Evolutionary conservation across 1,140 invertebrate species (phyloP).

Genomic region (Drosophila melanogaster): Release_6_plus_ISO1_MT NT_033777.3:4281501-4282000

Average conservation of each 20-base stretch:
- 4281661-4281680: constrained; percentile 3
- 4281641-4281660: constrained; percentile 1
- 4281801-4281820: constrained; percentile 44
- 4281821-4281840: constrained; percentile 78
- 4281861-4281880: constrained; percentile 82
- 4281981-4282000: too few relatives aligned
- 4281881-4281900: constrained; percentile 71
- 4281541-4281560: constrained; percentile 25
- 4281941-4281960: constrained; percentile 28
- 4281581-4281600: not conserved
- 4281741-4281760: constrained; percentile 26
- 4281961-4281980: constrained; percentile 18
- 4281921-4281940: constrained; percentile 67
- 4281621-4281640: constrained; percentile 2
- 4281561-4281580: not conserved
- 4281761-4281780: not conserved
- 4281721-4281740: constrained; percentile 20
- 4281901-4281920: constrained; percentile 68
- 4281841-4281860: constrained; percentile 80
- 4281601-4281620: constrained; percentile 24
- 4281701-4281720: constrained; percentile 62
- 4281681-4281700: not conserved
- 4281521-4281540: not conserved
- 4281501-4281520: not conserved
- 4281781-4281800: too few relatives aligned